A percentile compares a stretch with the other conserved stretches of the same genome.
phyloP scores from a whole-genome alignment of 2,113 vertebrate genomes.

The Carassius auratus region DNA sequence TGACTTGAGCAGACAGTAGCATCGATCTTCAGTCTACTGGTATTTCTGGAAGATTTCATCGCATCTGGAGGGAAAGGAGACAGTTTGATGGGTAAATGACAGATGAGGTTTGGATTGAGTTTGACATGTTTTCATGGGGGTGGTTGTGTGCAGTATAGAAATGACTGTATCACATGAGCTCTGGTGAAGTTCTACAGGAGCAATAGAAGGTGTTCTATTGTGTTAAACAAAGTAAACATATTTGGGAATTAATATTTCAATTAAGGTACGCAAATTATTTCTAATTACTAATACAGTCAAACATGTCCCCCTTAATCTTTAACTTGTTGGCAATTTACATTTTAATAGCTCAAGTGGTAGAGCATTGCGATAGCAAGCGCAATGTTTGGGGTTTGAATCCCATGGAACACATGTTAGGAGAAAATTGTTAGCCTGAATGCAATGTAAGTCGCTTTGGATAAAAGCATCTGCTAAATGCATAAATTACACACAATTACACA shows the following conservation, averaged over 20 bases:
- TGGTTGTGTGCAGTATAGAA: neutral
- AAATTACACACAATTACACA: too few species aligned
- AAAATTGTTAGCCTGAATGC: too few species aligned
- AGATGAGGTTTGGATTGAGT: slow-evolving; percentile 13
- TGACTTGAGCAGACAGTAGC: slow-evolving; percentile 30
- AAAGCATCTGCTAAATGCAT: too few species aligned
- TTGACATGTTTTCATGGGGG: neutral
- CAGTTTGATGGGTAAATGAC: neutral
- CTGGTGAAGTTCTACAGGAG: neutral
- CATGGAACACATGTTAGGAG: too few species aligned
- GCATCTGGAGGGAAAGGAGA: neutral
- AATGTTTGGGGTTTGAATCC: too few species aligned
- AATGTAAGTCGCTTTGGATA: too few species aligned
- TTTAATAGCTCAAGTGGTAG: neutral
- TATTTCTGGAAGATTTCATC: slow-evolving; percentile 44
- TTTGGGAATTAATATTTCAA: neutral
- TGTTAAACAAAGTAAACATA: neutral
- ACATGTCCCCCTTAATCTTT: neutral
- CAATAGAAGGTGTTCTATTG: neutral
- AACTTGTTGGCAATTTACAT: neutral
- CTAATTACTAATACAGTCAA: neutral
- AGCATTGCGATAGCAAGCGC: too few species aligned
- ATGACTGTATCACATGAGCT: neutral
- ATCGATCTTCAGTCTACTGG: slow-evolving; percentile 49
- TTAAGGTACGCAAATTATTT: neutral